A percentile compares a stretch with the other conserved stretches of the same genome.
phyloP scores from a whole-genome alignment of 2,113 vertebrate genomes.

The Apaloderma vittatum region DNA sequence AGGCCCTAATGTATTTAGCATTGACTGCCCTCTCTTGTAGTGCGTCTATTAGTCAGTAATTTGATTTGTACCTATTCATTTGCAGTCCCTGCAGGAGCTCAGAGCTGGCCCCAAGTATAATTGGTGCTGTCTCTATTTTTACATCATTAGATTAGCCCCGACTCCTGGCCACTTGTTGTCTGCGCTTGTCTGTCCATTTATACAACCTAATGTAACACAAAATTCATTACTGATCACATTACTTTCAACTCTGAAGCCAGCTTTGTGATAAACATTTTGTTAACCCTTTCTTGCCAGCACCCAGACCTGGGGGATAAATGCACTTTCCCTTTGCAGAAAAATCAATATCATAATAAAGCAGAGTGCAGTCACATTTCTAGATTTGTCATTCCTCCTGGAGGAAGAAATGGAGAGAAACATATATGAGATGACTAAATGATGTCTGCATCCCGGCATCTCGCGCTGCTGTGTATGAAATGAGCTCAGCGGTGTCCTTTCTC shows the following conservation, averaged over 20 bases:
- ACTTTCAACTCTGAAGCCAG: constrained; percentile 93
- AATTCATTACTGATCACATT: constrained; percentile 99
- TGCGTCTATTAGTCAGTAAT: constrained; percentile 93
- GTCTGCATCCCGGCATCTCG: constrained; percentile 71
- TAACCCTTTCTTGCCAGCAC: constrained; percentile 82
- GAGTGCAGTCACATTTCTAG: constrained; percentile 83
- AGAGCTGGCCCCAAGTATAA: constrained; percentile 93
- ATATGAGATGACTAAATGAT: constrained; percentile 76
- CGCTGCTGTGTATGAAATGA: constrained; percentile 51
- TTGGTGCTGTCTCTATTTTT: constrained; percentile 94
- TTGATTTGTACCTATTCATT: constrained; percentile 95
- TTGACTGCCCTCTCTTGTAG: constrained; percentile 91
- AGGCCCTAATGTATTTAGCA: constrained; percentile 92
- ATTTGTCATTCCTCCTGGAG: constrained; percentile 78
- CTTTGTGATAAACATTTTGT: constrained; percentile 90
- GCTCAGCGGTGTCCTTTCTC: constrained; percentile 48
- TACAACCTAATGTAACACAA: constrained; percentile 99
- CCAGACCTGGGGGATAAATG: constrained; percentile 74
- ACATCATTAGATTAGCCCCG: constrained; percentile 99
- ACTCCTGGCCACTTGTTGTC: constrained; percentile 97
- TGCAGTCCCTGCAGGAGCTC: constrained; percentile 91
- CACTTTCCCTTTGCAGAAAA: constrained; percentile 78
- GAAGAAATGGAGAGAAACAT: constrained; percentile 70
- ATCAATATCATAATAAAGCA: constrained; percentile 84
- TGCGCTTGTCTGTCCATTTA: constrained; percentile 92